These are phyloP conservation scores for Mamestra configurata DNA, from an alignment of 1,140 invertebrate genomes.

Conservation along the genomic window DNA sequence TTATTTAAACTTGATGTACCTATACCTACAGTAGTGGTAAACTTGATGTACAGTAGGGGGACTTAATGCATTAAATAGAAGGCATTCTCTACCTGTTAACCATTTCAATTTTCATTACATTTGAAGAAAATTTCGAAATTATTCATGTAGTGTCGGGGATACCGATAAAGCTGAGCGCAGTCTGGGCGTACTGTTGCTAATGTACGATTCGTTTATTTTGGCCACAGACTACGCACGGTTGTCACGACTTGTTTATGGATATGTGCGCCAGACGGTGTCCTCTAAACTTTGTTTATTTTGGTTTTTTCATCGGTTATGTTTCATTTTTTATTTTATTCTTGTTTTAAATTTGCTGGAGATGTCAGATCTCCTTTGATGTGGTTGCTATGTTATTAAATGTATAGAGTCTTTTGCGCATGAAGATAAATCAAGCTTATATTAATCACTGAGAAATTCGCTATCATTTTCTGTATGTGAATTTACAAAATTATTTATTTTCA, in stretches of 20 bases:
- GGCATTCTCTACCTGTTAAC: no score
- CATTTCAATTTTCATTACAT: no score
- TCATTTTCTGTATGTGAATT: no score
- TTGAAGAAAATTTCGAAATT: background rate
- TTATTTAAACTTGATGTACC: no score
- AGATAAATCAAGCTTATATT: background rate
- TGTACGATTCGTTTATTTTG: slow-evolving; percentile 51
- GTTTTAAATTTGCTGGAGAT: slow-evolving; percentile 17
- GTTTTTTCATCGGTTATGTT: slow-evolving; percentile 33
- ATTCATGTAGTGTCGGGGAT: slow-evolving; percentile 12
- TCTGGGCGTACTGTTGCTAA: slow-evolving; percentile 36
- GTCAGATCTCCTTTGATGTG: slow-evolving; percentile 1
- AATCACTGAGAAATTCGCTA: no score
- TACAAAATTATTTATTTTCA: no score
- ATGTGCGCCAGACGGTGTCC: slow-evolving; percentile 43
- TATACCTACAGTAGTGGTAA: no score
- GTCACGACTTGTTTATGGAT: slow-evolving; percentile 41
- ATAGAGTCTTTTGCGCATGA: background rate
- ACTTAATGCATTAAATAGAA: no score
- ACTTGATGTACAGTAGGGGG: no score
- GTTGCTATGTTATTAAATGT: slow-evolving; percentile 29
- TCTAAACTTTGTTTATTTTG: slow-evolving; percentile 50
- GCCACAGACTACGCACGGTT: slow-evolving; percentile 2
- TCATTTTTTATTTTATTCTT: slow-evolving; percentile 34
- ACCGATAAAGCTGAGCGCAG: background rate